Evolutionary conservation across 2,113 vertebrate genomes (phyloP), one percentile per base, ranked within the genome.

Genomic region (Climacteris rufus): DNA sequence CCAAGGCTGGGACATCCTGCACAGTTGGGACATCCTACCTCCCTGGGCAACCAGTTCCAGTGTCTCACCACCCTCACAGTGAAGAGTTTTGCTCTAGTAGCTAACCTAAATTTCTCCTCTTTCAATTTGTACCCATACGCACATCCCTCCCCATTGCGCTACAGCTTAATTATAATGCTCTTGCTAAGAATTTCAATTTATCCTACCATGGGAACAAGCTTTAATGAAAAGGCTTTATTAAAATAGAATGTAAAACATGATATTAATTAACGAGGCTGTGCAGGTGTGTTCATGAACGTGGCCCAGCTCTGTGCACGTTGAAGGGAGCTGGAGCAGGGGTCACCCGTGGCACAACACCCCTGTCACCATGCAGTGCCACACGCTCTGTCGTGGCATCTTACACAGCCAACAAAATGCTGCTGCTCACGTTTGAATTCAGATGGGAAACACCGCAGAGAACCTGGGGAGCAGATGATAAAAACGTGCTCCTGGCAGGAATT

Each of bases 221-320:
- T 81, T 87, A 93, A 91, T 89, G 77, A 95, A 95, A 96, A 91
- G 78, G 56, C 63, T 89, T 83, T 93, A 89, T 95, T 94, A 95
- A 96, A 96, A 91, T 7, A 42, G 74, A 92, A 90, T 57, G 72
- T 94, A 87, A 81, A 90, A 84, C 64, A 66, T 17, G 64, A 2
- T 66, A 96, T 81, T 92, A 93, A 92, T 90, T 89, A 66, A 89
- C 6, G 10, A 87, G 89, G 70, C 64, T 44, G 61, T 60, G 70
- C 92, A 88, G 83, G 92, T 93, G 90, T 40, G 83, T 13, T 70
- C 20, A 31, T 4, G 66, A 45, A 74, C 18, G 15, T 57, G 39
- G 47, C 14, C 6, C 0, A 45, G 81, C 56, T 65, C 50, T 1
- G 6, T 4, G 45, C 5, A 4, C 16, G 1, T 1, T 8, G 45